These are phyloP conservation scores for Corynorhinus townsendii DNA, from an alignment of 2,113 vertebrate species.

Conservation along the genomic window DNA sequence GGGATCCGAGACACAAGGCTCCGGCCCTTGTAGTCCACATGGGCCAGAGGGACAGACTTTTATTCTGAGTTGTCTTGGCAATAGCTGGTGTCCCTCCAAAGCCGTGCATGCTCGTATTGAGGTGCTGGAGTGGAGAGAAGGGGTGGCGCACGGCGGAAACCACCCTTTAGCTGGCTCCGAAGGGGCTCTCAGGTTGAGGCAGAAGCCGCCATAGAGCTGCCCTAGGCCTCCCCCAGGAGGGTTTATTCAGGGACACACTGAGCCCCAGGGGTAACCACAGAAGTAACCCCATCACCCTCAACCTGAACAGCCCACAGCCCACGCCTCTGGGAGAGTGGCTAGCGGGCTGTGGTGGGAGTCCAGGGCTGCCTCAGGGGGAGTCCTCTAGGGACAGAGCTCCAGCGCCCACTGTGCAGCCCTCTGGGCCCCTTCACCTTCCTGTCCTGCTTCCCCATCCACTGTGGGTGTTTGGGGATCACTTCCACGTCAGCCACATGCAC, in stretches of 20 bases:
- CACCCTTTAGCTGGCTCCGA: neutral
- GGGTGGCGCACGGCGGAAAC: neutral
- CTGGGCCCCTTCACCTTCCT: neutral
- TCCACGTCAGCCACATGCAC: neutral
- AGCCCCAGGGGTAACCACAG: neutral
- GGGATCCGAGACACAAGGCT: too few relatives aligned
- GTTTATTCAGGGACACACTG: neutral
- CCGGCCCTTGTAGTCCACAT: neutral
- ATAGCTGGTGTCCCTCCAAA: neutral
- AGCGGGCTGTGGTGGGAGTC: neutral
- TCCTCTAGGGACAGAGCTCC: neutral
- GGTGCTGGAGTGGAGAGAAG: neutral
- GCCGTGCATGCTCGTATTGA: accelerated
- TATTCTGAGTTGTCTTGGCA: neutral
- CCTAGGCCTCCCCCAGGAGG: neutral
- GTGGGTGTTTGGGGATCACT: neutral
- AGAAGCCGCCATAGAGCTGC: neutral
- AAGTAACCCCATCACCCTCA: neutral
- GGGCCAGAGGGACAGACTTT: neutral
- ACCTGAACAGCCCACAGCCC: neutral
- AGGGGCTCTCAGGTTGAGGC: neutral
- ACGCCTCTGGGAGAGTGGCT: neutral
- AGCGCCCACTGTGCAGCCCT: neutral
- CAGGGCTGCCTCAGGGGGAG: neutral
- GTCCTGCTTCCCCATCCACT: neutral